Conservation (phyloP, 1,140 invertebrate species). For the Drosophila lacteicornis region DNA sequence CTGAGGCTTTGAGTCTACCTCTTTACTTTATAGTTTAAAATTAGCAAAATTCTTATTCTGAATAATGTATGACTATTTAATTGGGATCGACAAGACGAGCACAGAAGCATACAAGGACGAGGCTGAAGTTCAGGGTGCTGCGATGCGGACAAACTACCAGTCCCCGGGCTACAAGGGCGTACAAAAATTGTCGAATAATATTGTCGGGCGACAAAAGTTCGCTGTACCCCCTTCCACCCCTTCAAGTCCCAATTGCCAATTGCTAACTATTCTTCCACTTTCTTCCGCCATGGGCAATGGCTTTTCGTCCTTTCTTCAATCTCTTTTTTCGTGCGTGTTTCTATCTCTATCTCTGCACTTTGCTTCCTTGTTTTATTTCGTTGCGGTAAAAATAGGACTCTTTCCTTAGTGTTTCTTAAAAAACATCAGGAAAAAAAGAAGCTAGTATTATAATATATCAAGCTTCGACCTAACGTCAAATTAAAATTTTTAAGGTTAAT, state of each 20-base stretch:
- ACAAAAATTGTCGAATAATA: slow-evolving; percentile 44
- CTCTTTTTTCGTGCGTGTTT: neutral
- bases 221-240: slow-evolving; percentile 10
- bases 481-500: too few species aligned
- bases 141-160: slow-evolving; percentile 2
- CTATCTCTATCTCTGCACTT: slow-evolving; percentile 15
- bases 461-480: too few species aligned
- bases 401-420: neutral
- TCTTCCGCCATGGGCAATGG: slow-evolving; percentile 52
- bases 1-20: neutral
- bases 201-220: slow-evolving; percentile 53
- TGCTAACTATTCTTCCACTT: slow-evolving; percentile 46
- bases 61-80: neutral
- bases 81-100: too few species aligned
- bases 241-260: slow-evolving; percentile 12
- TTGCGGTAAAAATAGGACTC: neutral
- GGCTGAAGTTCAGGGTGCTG: neutral
- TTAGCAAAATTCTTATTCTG: too few species aligned
- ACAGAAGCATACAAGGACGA: neutral
- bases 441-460: too few species aligned
- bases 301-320: slow-evolving; percentile 50
- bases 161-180: slow-evolving; percentile 12
- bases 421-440: too few species aligned
- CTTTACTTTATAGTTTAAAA: too few species aligned
- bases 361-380: slow-evolving; percentile 6